Evolutionary conservation across 2,113 vertebrate genomes (phyloP).

Genomic region (Cettia cetti): DNA sequence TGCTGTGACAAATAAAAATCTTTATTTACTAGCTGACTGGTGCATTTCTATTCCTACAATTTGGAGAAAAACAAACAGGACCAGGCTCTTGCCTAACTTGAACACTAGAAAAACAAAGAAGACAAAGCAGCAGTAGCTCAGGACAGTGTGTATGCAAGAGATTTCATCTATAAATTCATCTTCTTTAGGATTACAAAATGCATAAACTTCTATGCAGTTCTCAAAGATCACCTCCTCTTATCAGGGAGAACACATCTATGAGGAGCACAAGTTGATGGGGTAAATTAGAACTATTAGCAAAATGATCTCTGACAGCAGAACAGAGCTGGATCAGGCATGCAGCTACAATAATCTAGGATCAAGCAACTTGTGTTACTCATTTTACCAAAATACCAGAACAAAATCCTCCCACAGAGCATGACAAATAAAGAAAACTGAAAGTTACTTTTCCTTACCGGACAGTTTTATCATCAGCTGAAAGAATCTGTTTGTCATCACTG

Average conservation of each 20-base stretch:
- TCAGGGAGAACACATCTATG: not conserved
- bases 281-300: not conserved
- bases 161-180: not conserved
- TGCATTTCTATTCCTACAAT: not conserved
- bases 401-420: not conserved
- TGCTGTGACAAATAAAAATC: not conserved
- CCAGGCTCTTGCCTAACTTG: not conserved
- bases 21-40: not conserved
- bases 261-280: accelerated
- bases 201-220: not conserved
- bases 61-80: not conserved
- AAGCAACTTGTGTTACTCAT: not conserved
- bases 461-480: slow-evolving; percentile 97
- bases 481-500: slow-evolving; percentile 91
- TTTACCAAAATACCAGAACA: not conserved
- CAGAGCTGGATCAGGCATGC: not conserved
- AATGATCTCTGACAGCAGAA: not conserved
- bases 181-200: not conserved
- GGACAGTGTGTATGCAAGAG: not conserved
- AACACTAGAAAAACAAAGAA: not conserved
- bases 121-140: not conserved
- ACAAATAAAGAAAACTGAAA: not conserved
- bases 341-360: not conserved
- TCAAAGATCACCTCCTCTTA: not conserved
- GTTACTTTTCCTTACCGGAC: slow-evolving; percentile 79